Percentiles rank a stretch among this genome's conserved stretches.
These are phyloP conservation scores for Mamestra brassicae DNA, from an alignment of 2,888 invertebrate species.

Conservation along the genomic window DNA sequence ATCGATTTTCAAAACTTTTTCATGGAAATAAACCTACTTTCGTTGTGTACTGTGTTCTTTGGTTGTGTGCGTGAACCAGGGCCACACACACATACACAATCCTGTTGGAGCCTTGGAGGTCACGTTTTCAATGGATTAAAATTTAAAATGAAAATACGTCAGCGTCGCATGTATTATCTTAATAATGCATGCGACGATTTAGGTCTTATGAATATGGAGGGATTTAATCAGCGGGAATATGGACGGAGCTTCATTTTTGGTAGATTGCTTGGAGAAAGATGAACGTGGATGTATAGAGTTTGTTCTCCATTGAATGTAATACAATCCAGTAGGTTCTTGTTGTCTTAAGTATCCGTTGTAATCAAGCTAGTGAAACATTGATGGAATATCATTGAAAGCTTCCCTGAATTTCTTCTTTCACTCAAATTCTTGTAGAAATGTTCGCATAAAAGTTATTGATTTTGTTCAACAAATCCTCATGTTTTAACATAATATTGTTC, in stretches of 20 bases:
- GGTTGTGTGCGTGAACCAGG: slow-evolving; percentile 78
- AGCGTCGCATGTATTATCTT: slow-evolving; percentile 31
- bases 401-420: slow-evolving; percentile 13
- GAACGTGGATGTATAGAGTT: neutral
- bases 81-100: slow-evolving; percentile 75
- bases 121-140: slow-evolving; percentile 77
- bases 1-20: slow-evolving; percentile 92
- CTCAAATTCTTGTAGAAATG: slow-evolving; percentile 5
- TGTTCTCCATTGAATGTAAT: neutral
- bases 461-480: slow-evolving; percentile 35
- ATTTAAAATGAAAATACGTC: slow-evolving; percentile 59
- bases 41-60: slow-evolving; percentile 81
- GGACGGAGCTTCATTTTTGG: neutral
- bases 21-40: slow-evolving; percentile 91
- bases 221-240: slow-evolving; percentile 9
- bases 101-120: slow-evolving; percentile 84
- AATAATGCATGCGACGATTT: slow-evolving; percentile 33
- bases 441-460: slow-evolving; percentile 18
- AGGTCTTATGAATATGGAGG: slow-evolving; percentile 30
- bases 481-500: slow-evolving; percentile 45
- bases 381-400: slow-evolving; percentile 17
- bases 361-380: slow-evolving; percentile 10
- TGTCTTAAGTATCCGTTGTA: neutral
- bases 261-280: neutral
- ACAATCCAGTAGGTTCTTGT: neutral